Evolutionary conservation across 2,113 vertebrate genomes (phyloP).

Genomic region (Apodemus speciosus): DNA sequence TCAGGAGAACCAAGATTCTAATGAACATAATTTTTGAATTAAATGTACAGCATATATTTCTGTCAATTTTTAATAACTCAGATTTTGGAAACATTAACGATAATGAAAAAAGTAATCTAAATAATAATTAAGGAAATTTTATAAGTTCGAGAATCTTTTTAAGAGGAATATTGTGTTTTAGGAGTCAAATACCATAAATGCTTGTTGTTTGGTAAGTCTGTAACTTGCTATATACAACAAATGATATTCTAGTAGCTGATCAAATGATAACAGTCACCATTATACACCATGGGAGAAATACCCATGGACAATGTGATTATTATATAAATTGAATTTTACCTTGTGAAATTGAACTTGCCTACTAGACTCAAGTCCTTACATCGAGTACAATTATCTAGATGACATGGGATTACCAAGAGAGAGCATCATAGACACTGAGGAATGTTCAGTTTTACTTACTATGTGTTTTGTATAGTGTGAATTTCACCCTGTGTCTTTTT

Average conservation of each 20-base stretch:
- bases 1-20: background rate
- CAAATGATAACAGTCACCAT: background rate
- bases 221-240: background rate
- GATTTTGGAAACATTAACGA: background rate
- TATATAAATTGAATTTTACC: background rate
- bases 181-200: background rate
- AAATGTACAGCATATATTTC: background rate
- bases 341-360: background rate
- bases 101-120: background rate
- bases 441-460: background rate
- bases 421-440: background rate
- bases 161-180: background rate
- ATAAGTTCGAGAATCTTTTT: background rate
- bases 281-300: background rate
- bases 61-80: slow-evolving; percentile 24
- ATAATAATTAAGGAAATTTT: background rate
- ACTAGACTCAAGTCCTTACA: background rate
- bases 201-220: background rate
- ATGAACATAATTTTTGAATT: background rate
- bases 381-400: background rate
- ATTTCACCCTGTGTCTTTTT: background rate
- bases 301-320: background rate
- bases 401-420: background rate
- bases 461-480: background rate
- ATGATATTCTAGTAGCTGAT: background rate